Conservation (phyloP, 2,113 vertebrate genomes). For the Saguinus imperator region DNA sequence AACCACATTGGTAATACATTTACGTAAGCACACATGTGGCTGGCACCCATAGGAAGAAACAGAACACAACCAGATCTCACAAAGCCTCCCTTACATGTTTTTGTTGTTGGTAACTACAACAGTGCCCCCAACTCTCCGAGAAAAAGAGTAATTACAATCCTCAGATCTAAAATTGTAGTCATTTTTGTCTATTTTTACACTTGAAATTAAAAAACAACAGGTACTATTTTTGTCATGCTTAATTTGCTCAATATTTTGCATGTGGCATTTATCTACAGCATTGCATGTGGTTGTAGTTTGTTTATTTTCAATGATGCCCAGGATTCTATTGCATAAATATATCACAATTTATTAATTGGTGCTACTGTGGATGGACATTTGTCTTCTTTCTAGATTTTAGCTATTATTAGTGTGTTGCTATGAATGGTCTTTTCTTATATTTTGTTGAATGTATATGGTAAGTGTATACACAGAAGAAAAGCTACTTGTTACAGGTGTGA, state of each 20-base stretch:
- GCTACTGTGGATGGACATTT: neutral
- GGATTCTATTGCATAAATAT: neutral
- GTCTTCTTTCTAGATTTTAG: neutral
- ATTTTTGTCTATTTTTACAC: neutral
- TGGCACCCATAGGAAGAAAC: neutral
- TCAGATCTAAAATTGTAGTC: neutral
- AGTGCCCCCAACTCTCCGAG: fast-evolving
- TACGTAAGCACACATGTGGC: neutral
- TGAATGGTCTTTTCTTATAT: neutral
- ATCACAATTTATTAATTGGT: neutral
- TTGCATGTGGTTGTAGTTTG: neutral
- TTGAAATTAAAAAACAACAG: neutral
- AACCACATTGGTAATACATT: neutral
- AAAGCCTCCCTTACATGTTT: neutral
- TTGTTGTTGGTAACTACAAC: neutral
- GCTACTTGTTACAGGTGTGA: neutral
- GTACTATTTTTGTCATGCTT: neutral
- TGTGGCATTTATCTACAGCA: neutral
- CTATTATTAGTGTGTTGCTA: neutral
- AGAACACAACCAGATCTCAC: neutral
- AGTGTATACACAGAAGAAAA: neutral
- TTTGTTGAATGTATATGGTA: neutral
- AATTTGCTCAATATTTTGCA: neutral
- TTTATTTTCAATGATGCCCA: neutral
- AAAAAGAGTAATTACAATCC: neutral